Evolutionary conservation across 2,797 vertebrate species (phyloP).

Genomic region (Mus caroli): DNA sequence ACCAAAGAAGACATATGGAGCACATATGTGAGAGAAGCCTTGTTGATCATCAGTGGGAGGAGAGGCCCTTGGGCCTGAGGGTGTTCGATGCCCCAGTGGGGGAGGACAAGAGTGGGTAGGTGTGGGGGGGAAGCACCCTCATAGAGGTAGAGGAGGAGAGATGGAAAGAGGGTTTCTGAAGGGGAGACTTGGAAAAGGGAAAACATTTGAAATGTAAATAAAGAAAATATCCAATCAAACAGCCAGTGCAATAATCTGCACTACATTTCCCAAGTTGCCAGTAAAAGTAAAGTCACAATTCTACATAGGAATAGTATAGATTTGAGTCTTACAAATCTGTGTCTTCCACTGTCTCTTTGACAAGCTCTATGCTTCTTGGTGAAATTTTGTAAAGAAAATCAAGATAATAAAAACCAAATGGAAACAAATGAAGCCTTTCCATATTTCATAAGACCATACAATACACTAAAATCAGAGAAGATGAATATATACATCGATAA

Average conservation of each 20-base stretch:
- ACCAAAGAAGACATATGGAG: no score
- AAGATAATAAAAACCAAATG: slow-evolving; percentile 22
- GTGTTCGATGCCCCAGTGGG: no score
- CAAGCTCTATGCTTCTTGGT: background rate
- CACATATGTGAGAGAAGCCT: no score
- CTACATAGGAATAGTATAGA: background rate
- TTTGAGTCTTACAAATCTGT: background rate
- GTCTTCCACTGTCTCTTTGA: background rate
- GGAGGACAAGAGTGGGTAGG: no score
- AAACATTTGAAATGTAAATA: no score
- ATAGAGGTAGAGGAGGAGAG: no score
- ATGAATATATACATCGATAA: background rate
- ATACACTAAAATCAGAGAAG: background rate
- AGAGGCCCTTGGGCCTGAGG: no score
- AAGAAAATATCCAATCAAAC: background rate
- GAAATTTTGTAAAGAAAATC: background rate
- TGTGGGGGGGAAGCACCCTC: no score
- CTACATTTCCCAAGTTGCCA: background rate
- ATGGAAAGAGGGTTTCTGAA: no score
- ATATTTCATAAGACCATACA: background rate
- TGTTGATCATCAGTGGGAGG: no score
- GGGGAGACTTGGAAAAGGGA: no score
- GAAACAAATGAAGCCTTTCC: background rate
- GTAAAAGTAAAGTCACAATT: background rate
- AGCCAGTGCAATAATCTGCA: background rate